These are phyloP conservation scores for Pycnomerus fuliginosus DNA, from an alignment of 2,888 invertebrate genomes.

Conservation along the genomic window DNA sequence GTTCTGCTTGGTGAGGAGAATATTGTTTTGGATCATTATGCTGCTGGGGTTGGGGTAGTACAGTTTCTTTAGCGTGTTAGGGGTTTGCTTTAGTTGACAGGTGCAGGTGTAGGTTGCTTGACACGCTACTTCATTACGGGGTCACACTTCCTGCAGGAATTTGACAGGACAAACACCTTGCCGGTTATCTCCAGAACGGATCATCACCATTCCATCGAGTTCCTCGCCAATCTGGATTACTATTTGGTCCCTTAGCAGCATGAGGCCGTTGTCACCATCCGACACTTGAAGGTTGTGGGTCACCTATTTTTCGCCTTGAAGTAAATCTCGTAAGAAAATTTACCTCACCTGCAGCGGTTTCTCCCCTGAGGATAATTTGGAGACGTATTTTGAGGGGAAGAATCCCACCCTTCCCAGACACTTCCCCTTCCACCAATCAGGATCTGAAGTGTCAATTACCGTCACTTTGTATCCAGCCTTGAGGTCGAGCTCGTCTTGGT, in stretches of 20 bases:
- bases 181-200: slow-evolving; percentile 88
- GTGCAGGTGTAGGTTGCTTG: slow-evolving; percentile 43
- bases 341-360: slow-evolving; percentile 82
- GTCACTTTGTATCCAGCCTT: slow-evolving; percentile 91
- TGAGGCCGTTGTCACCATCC: slow-evolving; percentile 79
- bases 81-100: slow-evolving; percentile 30
- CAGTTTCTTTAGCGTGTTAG: slow-evolving; percentile 42
- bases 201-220: slow-evolving; percentile 90
- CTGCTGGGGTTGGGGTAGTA: slow-evolving; percentile 45
- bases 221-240: slow-evolving; percentile 91
- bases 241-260: slow-evolving; percentile 88
- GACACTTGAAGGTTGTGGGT: slow-evolving; percentile 82
- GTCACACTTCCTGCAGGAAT: slow-evolving; percentile 95
- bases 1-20: slow-evolving; percentile 36
- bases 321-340: slow-evolving; percentile 35
- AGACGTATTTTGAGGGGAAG: slow-evolving; percentile 94
- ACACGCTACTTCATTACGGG: slow-evolving; percentile 52
- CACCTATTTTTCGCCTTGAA: slow-evolving; percentile 38
- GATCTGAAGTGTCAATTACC: slow-evolving; percentile 91
- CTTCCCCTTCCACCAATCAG: slow-evolving; percentile 98
- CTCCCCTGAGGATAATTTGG: slow-evolving; percentile 86
- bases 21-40: slow-evolving; percentile 32
- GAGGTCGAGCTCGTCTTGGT: slow-evolving; percentile 90
- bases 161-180: slow-evolving; percentile 93
- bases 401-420: slow-evolving; percentile 87